Evolutionary conservation across 2,113 vertebrate species (phyloP), one percentile per base, ranked within the genome.

Genomic region (Carollia perspicillata): DNA sequence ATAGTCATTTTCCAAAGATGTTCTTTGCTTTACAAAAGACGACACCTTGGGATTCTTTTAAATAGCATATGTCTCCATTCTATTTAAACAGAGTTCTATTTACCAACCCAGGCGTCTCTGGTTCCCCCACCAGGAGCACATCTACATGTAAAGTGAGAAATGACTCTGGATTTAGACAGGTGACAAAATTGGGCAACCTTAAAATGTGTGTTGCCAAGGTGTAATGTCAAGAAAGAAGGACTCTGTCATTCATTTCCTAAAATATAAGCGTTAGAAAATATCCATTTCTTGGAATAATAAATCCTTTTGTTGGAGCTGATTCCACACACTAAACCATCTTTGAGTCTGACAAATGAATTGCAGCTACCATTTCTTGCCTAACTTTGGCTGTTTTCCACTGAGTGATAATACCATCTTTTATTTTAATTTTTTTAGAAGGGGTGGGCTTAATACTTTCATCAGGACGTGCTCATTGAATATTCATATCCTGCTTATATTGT

Each of bases 391-490:
- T 89, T 95, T 96, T 66, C 65, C 71, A 80, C 86, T 81, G 74
- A 96, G 55, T 68, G 75, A 96, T 79, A 83, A 86, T 37, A 65
- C 37, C 28, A 20, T 89, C 49, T 87, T 71, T 89, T 84, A 58
- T 37, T 11, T 40, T 17, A 60, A 18, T 16, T 51, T 22, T 71
- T 16, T 66, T 44, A 26, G 74, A 85, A 94, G 68, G n/a, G 89
- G 77, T 94, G n/a, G 55, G n/a, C 66, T 96, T 95, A 90, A 85
- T 89, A 77, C 68, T 94, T 96, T 72, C 75, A 69, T 87, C 86
- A 51, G 28, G n/a, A 86, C 22, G 22, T 37, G 28, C n/a, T 90
- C 74, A 87, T 72, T 84, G 91, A 91, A 93, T 86, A 96, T 96
- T 97, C 92, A 89, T 81, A 91, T 75, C 86, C 75, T 55, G 53